A percentile compares a stretch with the other conserved stretches of the same genome.
Conservation (phyloP, 92 coral and sea anemone genomes). For the Heliopora coerulea region DNA sequence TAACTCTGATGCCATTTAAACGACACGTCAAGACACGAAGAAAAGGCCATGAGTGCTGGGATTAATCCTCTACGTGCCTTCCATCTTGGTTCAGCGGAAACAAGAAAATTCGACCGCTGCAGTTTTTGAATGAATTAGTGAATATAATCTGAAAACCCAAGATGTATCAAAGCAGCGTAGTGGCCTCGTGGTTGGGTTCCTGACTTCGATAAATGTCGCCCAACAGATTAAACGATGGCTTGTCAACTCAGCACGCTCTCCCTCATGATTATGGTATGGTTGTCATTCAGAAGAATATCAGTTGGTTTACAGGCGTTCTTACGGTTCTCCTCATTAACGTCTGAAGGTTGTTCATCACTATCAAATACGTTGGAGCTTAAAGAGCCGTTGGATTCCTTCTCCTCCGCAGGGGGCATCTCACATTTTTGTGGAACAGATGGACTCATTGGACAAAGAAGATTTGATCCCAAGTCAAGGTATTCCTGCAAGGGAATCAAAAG, state of each 20-base stretch:
- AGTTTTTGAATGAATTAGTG: too few relatives aligned
- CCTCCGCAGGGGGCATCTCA: not conserved
- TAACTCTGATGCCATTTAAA: too few relatives aligned
- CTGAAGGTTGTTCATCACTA: constrained; percentile 43
- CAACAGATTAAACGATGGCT: not conserved
- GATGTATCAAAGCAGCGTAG: too few relatives aligned
- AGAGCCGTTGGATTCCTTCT: constrained; percentile 50
- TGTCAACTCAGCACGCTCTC: constrained; percentile 1
- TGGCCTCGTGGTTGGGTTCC: too few relatives aligned
- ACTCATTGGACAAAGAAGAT: constrained; percentile 50
- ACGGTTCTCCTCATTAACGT: not conserved
- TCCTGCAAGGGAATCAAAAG: constrained; percentile 51
- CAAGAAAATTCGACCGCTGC: not conserved
- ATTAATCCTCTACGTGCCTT: not conserved
- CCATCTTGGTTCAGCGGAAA: not conserved
- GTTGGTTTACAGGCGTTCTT: not conserved
- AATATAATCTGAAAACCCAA: not conserved
- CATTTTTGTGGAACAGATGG: not conserved
- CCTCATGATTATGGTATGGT: not conserved
- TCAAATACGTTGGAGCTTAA: constrained; percentile 78
- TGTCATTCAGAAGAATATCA: not conserved
- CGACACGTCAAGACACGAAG: too few relatives aligned
- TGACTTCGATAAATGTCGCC: not conserved
- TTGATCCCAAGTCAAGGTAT: constrained; percentile 68
- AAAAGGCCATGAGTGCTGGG: too few relatives aligned